phyloP scores from a whole-genome alignment of 2,888 invertebrate genomes.

The Xestobium rufovillosum region DNA sequence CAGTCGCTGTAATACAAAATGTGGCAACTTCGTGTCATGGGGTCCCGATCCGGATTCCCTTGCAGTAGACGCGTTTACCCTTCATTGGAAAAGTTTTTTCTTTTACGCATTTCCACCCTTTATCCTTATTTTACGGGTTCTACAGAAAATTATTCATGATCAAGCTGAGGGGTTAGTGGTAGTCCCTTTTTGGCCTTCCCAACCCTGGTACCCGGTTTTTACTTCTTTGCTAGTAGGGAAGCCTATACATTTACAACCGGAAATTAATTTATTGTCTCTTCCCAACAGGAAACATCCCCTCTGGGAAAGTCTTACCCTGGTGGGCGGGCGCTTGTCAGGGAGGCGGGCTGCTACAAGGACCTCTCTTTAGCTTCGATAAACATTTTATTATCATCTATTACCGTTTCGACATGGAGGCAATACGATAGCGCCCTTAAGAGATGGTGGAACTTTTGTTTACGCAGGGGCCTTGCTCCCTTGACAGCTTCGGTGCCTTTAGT shows the following conservation, averaged over 20 bases:
- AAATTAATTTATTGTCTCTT: slow-evolving; percentile 14
- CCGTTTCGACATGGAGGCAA: slow-evolving; percentile 15
- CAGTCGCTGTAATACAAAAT: slow-evolving; percentile 8
- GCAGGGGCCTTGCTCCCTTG: slow-evolving; percentile 11
- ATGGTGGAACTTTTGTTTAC: slow-evolving; percentile 18
- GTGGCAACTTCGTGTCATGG: slow-evolving; percentile 8
- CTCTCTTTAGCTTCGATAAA: slow-evolving; percentile 12
- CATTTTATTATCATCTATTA: slow-evolving; percentile 15
- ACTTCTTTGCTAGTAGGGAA: slow-evolving; percentile 2
- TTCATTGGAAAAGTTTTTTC: slow-evolving; percentile 12
- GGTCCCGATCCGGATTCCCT: slow-evolving; percentile 14
- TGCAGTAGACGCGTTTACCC: slow-evolving; percentile 18
- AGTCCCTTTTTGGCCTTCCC: no score
- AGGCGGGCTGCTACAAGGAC: slow-evolving; percentile 5
- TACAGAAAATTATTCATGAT: slow-evolving; percentile 9
- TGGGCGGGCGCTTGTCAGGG: slow-evolving; percentile 19
- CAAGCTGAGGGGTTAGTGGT: slow-evolving; percentile 10
- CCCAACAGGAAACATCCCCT: slow-evolving; percentile 11
- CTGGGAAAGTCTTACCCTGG: slow-evolving; percentile 18
- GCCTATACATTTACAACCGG: slow-evolving; percentile 7
- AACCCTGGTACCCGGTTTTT: no score
- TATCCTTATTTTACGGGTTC: no score
- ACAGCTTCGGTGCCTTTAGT: not conserved
- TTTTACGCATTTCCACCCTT: slow-evolving; percentile 21
- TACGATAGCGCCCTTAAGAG: slow-evolving; percentile 16